phyloP scores from a whole-genome alignment of 2,113 vertebrate genomes.

The Micromys minutus region DNA sequence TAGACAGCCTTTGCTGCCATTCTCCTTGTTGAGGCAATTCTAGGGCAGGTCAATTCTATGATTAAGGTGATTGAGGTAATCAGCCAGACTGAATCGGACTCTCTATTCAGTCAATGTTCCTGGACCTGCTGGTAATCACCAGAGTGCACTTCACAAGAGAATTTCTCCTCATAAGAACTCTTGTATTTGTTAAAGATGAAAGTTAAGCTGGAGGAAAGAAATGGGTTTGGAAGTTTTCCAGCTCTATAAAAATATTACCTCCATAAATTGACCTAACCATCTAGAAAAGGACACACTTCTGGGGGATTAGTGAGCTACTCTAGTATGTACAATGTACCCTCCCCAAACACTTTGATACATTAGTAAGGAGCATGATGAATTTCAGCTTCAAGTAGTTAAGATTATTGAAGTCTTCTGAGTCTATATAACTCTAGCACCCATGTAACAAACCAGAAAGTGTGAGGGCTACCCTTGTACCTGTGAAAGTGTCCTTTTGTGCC shows the following conservation, averaged over 20 bases:
- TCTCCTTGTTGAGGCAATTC: constrained; percentile 18
- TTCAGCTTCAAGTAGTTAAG: not conserved
- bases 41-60: constrained; percentile 51
- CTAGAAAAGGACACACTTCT: not conserved
- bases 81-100: constrained; percentile 67
- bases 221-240: constrained; percentile 67
- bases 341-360: not conserved
- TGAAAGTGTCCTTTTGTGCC: not conserved
- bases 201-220: constrained; percentile 59
- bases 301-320: not conserved
- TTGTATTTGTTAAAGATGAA: constrained; percentile 65
- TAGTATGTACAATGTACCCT: not conserved
- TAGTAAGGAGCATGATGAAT: not conserved
- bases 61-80: constrained; percentile 76
- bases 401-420: not conserved
- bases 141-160: constrained; percentile 50
- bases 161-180: constrained; percentile 65
- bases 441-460: too few species aligned
- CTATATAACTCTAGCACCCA: not conserved
- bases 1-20: constrained; percentile 52
- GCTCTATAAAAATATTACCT: constrained; percentile 15
- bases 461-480: accelerated
- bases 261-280: not conserved
- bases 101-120: constrained; percentile 49
- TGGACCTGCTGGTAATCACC: constrained; percentile 68